phyloP scores from a whole-genome alignment of 1,140 invertebrate genomes.

The Telenomus remus region DNA sequence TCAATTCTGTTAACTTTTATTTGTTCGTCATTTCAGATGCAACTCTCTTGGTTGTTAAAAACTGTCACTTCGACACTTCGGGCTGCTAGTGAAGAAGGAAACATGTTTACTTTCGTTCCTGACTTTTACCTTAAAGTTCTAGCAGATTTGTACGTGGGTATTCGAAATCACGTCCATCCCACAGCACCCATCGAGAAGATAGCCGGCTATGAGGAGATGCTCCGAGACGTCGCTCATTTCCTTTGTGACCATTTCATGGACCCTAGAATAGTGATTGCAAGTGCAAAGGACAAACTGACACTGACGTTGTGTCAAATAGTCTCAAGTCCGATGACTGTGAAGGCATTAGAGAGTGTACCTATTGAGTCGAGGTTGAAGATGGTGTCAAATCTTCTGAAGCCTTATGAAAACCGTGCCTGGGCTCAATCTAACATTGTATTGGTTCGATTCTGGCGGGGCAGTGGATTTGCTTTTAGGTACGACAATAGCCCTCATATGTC shows the following conservation, averaged over 20 bases:
- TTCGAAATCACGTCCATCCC: slow-evolving; percentile 80
- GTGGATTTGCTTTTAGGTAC: slow-evolving; percentile 88
- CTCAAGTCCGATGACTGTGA: slow-evolving; percentile 77
- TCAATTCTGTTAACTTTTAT: too few relatives aligned
- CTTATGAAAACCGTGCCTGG: slow-evolving; percentile 90
- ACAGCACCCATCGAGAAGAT: slow-evolving; percentile 78
- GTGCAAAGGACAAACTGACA: slow-evolving; percentile 85
- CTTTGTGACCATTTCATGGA: slow-evolving; percentile 86
- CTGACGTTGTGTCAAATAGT: slow-evolving; percentile 85
- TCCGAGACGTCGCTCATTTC: slow-evolving; percentile 83
- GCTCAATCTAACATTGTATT: slow-evolving; percentile 91
- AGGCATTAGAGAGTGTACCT: slow-evolving; percentile 80
- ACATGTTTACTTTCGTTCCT: slow-evolving; percentile 86
- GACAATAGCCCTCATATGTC: slow-evolving; percentile 78
- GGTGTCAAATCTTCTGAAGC: slow-evolving; percentile 81
- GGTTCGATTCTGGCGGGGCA: slow-evolving; percentile 89
- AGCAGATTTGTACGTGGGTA: slow-evolving; percentile 80
- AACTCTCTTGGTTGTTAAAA: slow-evolving; percentile 79
- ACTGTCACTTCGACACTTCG: slow-evolving; percentile 78
- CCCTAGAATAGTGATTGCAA: slow-evolving; percentile 83
- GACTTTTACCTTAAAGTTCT: slow-evolving; percentile 87
- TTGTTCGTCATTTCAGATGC: slow-evolving; percentile 65
- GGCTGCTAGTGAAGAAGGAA: slow-evolving; percentile 78
- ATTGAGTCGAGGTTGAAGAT: slow-evolving; percentile 75
- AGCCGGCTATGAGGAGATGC: slow-evolving; percentile 74